phyloP scores from a whole-genome alignment of 2,797 vertebrate genomes.

The Crocodylus rhombifer region DNA sequence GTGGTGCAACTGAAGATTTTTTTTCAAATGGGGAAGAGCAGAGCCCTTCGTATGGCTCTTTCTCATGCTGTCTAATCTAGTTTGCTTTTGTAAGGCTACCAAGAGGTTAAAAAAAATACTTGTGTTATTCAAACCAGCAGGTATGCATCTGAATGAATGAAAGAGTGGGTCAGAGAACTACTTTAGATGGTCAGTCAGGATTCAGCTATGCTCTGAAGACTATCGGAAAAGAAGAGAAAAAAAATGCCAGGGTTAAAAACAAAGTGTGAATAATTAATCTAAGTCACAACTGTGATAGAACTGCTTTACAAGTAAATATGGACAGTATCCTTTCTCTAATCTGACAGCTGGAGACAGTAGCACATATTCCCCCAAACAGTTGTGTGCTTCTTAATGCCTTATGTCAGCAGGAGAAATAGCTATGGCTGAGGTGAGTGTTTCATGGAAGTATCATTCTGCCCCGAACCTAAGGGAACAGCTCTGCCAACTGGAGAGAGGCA shows the following conservation, averaged over 20 bases:
- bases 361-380: neutral
- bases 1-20: no score
- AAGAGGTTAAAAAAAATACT: neutral
- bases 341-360: neutral
- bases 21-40: no score
- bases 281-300: neutral
- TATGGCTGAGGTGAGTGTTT: neutral
- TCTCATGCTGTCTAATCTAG: neutral
- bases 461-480: neutral
- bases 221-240: neutral
- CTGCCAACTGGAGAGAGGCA: accelerated
- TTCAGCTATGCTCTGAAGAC: no score
- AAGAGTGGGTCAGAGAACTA: neutral
- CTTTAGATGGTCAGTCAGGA: no score
- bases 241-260: neutral
- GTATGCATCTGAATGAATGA: neutral
- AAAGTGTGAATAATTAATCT: neutral
- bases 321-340: neutral
- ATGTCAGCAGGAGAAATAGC: neutral
- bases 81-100: neutral
- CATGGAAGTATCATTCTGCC: neutral
- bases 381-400: neutral
- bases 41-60: neutral
- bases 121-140: neutral
- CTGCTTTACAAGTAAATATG: neutral